A percentile compares a stretch with the other conserved stretches of the same genome.
Conservation (phyloP, 2,113 vertebrate genomes). For the Myrmecobius fasciatus region DNA sequence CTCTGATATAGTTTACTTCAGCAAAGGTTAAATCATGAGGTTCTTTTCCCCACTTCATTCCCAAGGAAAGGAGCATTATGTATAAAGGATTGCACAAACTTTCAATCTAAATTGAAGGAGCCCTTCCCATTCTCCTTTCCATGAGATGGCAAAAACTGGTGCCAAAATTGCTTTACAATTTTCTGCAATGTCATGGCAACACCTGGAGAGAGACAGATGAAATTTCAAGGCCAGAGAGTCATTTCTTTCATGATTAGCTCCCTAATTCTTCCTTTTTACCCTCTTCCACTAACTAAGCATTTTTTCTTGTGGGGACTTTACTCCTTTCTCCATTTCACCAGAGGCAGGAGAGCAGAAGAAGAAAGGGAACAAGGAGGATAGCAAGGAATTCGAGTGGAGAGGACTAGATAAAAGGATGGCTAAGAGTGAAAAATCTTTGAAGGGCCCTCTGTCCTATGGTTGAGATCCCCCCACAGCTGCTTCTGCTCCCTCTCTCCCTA, state of each 20-base stretch:
- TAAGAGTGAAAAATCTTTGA: too few relatives aligned
- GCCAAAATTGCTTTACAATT: neutral
- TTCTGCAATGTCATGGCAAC: neutral
- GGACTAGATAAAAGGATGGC: too few relatives aligned
- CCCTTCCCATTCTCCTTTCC: neutral
- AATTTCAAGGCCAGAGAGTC: neutral
- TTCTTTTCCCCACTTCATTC: neutral
- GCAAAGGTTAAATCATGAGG: neutral
- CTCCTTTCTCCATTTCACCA: neutral
- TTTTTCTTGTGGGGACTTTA: neutral
- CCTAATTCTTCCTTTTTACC: neutral
- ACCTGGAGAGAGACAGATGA: neutral
- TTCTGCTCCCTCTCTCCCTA: too few relatives aligned
- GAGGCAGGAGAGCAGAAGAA: too few relatives aligned
- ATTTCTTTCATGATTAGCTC: neutral
- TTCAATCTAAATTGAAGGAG: neutral
- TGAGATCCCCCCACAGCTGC: too few relatives aligned
- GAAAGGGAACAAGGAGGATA: too few relatives aligned
- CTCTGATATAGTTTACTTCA: neutral
- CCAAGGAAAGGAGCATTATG: neutral
- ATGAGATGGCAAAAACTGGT: neutral
- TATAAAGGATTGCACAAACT: neutral
- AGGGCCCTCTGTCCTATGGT: too few relatives aligned
- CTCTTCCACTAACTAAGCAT: neutral
- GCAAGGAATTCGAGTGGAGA: too few relatives aligned